phyloP scores from a whole-genome alignment of 2,888 invertebrate species.

The Tachina grossa region DNA sequence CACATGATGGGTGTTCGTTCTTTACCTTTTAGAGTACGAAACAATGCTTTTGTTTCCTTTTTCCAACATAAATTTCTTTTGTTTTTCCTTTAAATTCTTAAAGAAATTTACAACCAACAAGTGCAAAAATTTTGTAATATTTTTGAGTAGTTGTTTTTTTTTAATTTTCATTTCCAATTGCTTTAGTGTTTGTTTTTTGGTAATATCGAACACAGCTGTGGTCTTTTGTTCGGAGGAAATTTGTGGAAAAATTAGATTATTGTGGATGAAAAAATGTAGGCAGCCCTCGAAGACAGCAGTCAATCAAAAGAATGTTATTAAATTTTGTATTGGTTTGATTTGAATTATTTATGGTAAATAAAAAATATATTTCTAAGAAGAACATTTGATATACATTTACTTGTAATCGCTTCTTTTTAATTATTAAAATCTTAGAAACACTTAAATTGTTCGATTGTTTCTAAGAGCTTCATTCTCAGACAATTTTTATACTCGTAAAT shows the following conservation, averaged over 20 bases:
- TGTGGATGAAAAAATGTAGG: conserved; percentile 13
- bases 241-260: conserved; percentile 34
- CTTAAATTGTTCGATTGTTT: too few species aligned
- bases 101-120: conserved; percentile 37
- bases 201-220: conserved; percentile 41
- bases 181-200: neutral
- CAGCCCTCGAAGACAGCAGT: conserved; percentile 37
- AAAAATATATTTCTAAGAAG: neutral
- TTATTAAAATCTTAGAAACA: neutral
- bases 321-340: conserved; percentile 11
- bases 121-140: conserved; percentile 58
- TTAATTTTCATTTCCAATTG: conserved; percentile 5
- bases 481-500: too few species aligned
- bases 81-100: conserved; percentile 14
- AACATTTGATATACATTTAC: neutral
- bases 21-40: neutral
- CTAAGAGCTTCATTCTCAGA: too few species aligned
- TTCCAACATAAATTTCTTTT: conserved; percentile 28
- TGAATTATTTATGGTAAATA: conserved; percentile 36
- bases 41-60: neutral
- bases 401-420: neutral
- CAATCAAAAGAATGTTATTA: conserved; percentile 49
- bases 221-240: conserved; percentile 13
- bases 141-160: conserved; percentile 8
- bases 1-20: conserved; percentile 58